phyloP scores from a whole-genome alignment of 2,888 invertebrate species.

The Ormyrus labotus region DNA sequence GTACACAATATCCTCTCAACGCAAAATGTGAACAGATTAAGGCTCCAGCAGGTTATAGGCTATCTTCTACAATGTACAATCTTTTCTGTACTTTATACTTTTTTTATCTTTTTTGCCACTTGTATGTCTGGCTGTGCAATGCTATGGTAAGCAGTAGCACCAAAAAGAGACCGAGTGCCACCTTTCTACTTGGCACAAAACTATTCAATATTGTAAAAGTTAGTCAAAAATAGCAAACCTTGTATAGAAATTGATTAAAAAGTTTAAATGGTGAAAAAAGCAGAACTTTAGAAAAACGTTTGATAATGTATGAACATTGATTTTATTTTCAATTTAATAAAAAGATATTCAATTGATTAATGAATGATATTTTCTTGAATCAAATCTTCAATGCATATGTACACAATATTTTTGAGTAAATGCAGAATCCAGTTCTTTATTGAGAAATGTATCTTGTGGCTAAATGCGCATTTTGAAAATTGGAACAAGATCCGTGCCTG shows the following conservation, averaged over 20 bases:
- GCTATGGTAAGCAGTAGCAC: slow-evolving; percentile 74
- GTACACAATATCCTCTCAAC: slow-evolving; percentile 73
- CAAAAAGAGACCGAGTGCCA: slow-evolving; percentile 67
- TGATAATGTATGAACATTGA: slow-evolving; percentile 35
- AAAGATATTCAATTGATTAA: slow-evolving; percentile 45
- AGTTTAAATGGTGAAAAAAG: slow-evolving; percentile 30
- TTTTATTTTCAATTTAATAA: slow-evolving; percentile 53
- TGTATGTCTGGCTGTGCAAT: slow-evolving; percentile 74
- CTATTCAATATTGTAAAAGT: slow-evolving; percentile 47
- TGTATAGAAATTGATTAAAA: slow-evolving; percentile 40
- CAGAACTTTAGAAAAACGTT: slow-evolving; percentile 25
- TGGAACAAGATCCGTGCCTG: slow-evolving; percentile 38
- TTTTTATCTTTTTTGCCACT: slow-evolving; percentile 58
- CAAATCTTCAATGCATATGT: slow-evolving; percentile 45
- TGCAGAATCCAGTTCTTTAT: slow-evolving; percentile 29
- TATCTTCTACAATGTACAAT: slow-evolving; percentile 75
- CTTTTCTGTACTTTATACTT: slow-evolving; percentile 71
- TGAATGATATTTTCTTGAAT: slow-evolving; percentile 33
- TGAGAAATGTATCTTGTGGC: slow-evolving; percentile 27
- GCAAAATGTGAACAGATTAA: slow-evolving; percentile 75
- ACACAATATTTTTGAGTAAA: slow-evolving; percentile 46
- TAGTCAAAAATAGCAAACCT: slow-evolving; percentile 48
- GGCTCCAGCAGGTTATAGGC: slow-evolving; percentile 76
- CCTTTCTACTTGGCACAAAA: slow-evolving; percentile 60
- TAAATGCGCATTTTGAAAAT: slow-evolving; percentile 43